Percentiles rank a stretch among this genome's conserved stretches.
Conservation (phyloP, 2,113 vertebrate genomes). For the Lamprologus tigripictilis region DNA sequence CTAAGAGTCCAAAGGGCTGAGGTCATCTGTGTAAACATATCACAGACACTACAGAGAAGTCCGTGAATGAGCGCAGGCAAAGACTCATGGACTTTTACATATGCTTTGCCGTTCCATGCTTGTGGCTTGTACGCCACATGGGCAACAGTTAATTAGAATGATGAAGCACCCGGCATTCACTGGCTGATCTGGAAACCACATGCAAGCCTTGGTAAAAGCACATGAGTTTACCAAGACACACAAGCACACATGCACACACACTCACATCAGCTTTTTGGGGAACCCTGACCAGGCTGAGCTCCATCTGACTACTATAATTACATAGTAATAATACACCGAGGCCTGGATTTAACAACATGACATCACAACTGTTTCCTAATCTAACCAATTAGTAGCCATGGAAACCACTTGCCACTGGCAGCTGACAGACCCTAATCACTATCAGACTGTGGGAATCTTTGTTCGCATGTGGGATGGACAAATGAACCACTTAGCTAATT, state of each 20-base stretch:
- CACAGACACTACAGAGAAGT: constrained; percentile 19
- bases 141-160: constrained; percentile 38
- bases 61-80: not conserved
- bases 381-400: constrained; percentile 49
- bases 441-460: constrained; percentile 12
- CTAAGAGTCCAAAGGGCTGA: constrained; percentile 38
- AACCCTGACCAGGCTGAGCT: not conserved
- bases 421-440: constrained; percentile 8
- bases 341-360: constrained; percentile 47
- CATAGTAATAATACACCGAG: constrained; percentile 39
- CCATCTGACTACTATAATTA: constrained; percentile 31
- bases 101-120: not conserved
- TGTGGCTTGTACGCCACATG: constrained; percentile 8
- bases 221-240: not conserved
- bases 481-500: not conserved
- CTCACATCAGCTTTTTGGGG: not conserved
- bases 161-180: not conserved
- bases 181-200: constrained; percentile 30
- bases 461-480: not conserved
- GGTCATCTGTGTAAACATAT: constrained; percentile 51
- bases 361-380: constrained; percentile 50
- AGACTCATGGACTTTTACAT: not conserved
- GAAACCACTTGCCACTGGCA: constrained; percentile 7
- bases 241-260: not conserved
- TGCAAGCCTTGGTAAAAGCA: not conserved